These are phyloP conservation scores for Pristiophorus japonicus DNA, from an alignment of 2,113 vertebrate genomes.

Conservation along the genomic window DNA sequence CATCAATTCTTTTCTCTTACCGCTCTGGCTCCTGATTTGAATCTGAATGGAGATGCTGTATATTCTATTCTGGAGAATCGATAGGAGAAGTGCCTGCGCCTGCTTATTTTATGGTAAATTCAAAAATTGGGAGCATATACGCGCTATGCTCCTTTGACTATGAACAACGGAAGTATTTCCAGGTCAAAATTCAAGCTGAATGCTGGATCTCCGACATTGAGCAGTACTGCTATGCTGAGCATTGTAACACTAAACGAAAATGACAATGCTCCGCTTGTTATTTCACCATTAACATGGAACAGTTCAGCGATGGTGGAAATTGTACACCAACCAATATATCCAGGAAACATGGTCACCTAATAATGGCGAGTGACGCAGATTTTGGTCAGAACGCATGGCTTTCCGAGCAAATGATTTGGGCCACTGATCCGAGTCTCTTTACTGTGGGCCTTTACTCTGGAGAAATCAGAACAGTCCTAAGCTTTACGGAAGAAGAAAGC, in stretches of 20 bases:
- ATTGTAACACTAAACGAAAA: constrained; percentile 41
- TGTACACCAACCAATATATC: not conserved
- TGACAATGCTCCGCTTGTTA: constrained; percentile 39
- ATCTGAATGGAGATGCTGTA: constrained; percentile 53
- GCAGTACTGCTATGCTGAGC: constrained; percentile 40
- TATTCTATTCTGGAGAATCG: constrained; percentile 51
- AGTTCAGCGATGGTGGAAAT: not conserved
- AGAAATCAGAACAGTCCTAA: constrained; percentile 54
- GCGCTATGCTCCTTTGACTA: constrained; percentile 2
- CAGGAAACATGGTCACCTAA: constrained; percentile 53
- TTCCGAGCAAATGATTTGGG: constrained; percentile 52
- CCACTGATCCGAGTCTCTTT: constrained; percentile 52
- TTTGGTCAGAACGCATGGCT: constrained; percentile 54
- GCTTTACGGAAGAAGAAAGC: constrained; percentile 52
- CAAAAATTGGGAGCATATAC: constrained; percentile 53
- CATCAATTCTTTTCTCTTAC: constrained; percentile 48
- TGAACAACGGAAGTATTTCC: constrained; percentile 15
- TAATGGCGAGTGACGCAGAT: constrained; percentile 53
- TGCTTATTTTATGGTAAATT: constrained; percentile 48
- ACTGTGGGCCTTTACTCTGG: constrained; percentile 52
- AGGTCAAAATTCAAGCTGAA: constrained; percentile 46
- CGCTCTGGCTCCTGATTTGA: constrained; percentile 52
- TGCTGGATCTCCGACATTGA: constrained; percentile 44
- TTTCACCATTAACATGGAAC: not conserved
- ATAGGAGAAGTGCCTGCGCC: constrained; percentile 47